phyloP scores from a whole-genome alignment of 1,140 invertebrate species.

The Drosophila elegans region DNA sequence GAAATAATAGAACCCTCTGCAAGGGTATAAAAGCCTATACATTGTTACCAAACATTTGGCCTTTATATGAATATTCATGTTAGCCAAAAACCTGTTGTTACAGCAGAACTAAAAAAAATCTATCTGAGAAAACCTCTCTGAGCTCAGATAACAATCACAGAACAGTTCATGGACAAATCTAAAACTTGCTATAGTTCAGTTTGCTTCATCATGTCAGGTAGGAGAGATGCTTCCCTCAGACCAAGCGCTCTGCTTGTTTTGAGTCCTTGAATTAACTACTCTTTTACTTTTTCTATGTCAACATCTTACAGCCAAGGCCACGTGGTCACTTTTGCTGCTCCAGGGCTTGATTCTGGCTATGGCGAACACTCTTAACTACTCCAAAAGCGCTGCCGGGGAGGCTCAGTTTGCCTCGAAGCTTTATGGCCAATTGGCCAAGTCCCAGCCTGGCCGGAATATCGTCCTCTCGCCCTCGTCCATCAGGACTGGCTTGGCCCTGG shows the following conservation, averaged over 20 bases:
- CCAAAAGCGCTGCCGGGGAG: conserved; percentile 10
- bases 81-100: conserved; percentile 17
- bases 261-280: not conserved
- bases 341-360: conserved; percentile 21
- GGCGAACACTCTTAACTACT: conserved; percentile 12
- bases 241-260: too few relatives aligned
- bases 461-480: conserved; percentile 87
- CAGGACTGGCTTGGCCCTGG: conserved; percentile 86
- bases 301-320: conserved; percentile 6
- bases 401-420: conserved; percentile 45
- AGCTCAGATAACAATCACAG: not conserved
- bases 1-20: too few relatives aligned
- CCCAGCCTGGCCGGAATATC: conserved; percentile 81
- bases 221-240: not conserved
- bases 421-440: conserved; percentile 30
- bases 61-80: not conserved
- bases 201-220: conserved; percentile 27
- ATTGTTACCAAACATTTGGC: not conserved
- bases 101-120: conserved; percentile 5
- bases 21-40: not conserved
- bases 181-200: conserved; percentile 2
- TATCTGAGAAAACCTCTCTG: conserved; percentile 6
- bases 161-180: not conserved
- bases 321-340: conserved; percentile 8
- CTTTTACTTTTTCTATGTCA: not conserved